Conservation (phyloP, 2,113 vertebrate genomes). For the Panurus biarmicus region DNA sequence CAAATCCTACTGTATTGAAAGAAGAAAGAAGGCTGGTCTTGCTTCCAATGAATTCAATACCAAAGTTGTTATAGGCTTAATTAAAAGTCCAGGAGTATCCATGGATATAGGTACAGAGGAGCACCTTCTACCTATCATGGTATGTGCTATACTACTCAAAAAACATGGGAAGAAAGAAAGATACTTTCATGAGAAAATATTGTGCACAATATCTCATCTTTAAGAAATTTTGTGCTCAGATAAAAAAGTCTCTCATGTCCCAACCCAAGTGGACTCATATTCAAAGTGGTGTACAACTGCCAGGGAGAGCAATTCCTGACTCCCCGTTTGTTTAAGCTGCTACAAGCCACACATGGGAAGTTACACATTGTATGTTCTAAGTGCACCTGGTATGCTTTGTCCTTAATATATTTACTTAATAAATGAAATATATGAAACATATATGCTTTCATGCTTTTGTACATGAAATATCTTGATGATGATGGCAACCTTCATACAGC, state of each 20-base stretch:
- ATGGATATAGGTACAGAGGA: not conserved
- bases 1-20: not conserved
- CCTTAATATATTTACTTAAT: not conserved
- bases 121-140: not conserved
- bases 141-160: not conserved
- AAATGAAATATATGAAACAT: no score
- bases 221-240: not conserved
- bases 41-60: not conserved
- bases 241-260: rapidly evolving
- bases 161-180: not conserved
- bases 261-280: not conserved
- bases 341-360: not conserved
- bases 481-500: not conserved
- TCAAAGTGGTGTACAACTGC: not conserved
- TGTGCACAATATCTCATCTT: not conserved
- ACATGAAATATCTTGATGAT: not conserved
- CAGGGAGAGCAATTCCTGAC: not conserved
- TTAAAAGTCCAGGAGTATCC: not conserved
- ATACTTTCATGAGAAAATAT: not conserved
- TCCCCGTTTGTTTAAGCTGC: not conserved
- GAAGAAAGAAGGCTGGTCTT: not conserved
- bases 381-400: not conserved
- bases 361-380: not conserved
- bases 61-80: not conserved
- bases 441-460: no score